Percentiles rank a stretch among this genome's conserved stretches.
phyloP scores from a whole-genome alignment of 2,113 vertebrate genomes.

The Campylomormyrus numenius region DNA sequence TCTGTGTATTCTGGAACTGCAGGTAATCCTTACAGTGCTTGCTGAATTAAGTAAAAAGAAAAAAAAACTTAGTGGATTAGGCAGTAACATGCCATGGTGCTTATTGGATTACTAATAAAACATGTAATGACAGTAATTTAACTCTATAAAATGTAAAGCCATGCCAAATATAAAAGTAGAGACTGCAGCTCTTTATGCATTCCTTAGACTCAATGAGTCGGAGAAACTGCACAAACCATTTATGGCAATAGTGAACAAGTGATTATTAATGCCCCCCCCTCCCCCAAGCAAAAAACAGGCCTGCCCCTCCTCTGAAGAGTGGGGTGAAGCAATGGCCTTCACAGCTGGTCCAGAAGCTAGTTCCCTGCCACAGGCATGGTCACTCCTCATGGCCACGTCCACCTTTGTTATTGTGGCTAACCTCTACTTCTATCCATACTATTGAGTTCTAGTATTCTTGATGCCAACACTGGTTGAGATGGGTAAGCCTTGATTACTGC shows the following conservation, averaged over 20 bases:
- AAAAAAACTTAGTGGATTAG: conserved; percentile 2
- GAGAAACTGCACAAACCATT: background rate
- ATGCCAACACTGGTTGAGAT: too few relatives aligned
- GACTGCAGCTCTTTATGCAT: background rate
- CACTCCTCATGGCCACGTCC: background rate
- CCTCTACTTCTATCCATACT: background rate
- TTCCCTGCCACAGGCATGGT: background rate
- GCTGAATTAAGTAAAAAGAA: background rate
- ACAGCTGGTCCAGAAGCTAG: background rate
- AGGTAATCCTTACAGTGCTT: background rate
- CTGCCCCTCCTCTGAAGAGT: background rate
- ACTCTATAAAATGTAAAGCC: background rate
- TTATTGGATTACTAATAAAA: conserved; percentile 10
- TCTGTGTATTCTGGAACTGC: background rate
- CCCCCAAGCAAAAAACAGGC: background rate
- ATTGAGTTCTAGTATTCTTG: too few relatives aligned
- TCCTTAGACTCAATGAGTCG: background rate
- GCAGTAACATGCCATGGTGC: background rate
- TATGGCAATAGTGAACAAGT: background rate
- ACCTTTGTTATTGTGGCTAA: background rate
- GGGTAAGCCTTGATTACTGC: too few relatives aligned
- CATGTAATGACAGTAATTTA: conserved; percentile 6
- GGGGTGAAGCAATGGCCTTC: background rate
- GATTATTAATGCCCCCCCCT: background rate
- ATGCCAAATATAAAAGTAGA: background rate